phyloP scores from a whole-genome alignment of 1,140 invertebrate genomes.

The Ephestia elutella region DNA sequence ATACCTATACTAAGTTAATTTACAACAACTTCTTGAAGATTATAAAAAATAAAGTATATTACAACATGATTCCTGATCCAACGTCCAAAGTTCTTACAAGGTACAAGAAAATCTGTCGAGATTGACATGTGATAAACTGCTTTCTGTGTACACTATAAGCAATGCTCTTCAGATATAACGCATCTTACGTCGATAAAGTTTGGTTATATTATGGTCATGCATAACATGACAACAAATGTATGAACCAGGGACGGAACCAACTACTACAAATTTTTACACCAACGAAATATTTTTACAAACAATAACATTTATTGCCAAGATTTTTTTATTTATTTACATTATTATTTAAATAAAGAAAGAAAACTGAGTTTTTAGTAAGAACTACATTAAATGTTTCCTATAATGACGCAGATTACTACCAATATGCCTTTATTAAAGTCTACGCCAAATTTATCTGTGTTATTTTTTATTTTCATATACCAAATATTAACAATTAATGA shows the following conservation, averaged over 20 bases:
- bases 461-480: conserved; percentile 17
- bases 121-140: neutral
- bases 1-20: conserved; percentile 39
- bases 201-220: neutral
- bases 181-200: neutral
- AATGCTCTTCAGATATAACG: neutral
- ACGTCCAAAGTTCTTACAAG: neutral
- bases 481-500: conserved; percentile 47
- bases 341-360: no score
- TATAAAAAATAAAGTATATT: conserved; percentile 5
- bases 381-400: no score
- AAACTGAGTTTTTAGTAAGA: no score
- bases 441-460: no score
- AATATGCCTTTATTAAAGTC: no score
- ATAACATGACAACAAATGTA: neutral
- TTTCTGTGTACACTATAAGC: neutral
- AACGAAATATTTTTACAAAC: neutral
- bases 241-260: neutral
- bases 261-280: neutral
- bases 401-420: no score
- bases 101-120: neutral
- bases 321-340: no score
- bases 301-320: neutral
- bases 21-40: conserved; percentile 29
- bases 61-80: neutral